These are phyloP conservation scores for Amniataba percoides DNA, from an alignment of 2,797 vertebrate species.

Conservation along the genomic window DNA sequence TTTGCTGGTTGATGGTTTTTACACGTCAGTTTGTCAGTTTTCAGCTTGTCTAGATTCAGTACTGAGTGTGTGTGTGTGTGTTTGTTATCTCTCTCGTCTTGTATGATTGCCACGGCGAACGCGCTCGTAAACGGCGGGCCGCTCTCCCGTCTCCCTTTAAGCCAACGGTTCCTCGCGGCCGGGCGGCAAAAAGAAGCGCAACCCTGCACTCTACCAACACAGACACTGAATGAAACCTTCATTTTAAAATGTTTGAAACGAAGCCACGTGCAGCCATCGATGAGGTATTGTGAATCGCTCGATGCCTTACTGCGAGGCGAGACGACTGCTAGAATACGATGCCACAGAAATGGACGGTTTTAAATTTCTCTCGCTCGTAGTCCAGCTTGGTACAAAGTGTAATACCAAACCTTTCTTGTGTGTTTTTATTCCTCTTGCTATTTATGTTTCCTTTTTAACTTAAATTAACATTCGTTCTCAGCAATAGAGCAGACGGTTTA, in stretches of 20 bases:
- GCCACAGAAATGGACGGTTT: constrained; percentile 27
- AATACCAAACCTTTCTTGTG: constrained; percentile 44
- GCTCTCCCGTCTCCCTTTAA: constrained; percentile 62
- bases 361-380: constrained; percentile 15
- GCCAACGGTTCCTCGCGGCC: constrained; percentile 59
- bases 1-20: constrained; percentile 51
- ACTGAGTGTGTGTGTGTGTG: constrained; percentile 3
- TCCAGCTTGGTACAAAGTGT: constrained; percentile 50
- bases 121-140: constrained; percentile 14
- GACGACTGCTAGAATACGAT: constrained; percentile 39
- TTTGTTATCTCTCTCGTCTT: constrained; percentile 24
- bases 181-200: constrained; percentile 35
- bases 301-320: constrained; percentile 57
- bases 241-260: constrained; percentile 17
- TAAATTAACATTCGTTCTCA: constrained; percentile 83
- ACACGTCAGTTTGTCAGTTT: constrained; percentile 49
- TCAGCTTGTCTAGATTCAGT: constrained; percentile 36
- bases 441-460: constrained; percentile 76
- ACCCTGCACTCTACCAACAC: constrained; percentile 51
- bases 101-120: constrained; percentile 40
- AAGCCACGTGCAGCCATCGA: constrained; percentile 49
- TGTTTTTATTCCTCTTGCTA: constrained; percentile 82
- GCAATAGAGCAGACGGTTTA: constrained; percentile 36
- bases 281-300: constrained; percentile 31
- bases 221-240: constrained; percentile 56